A percentile compares a stretch with the other conserved stretches of the same genome.
These are phyloP conservation scores for Stenodera caucasica DNA, from an alignment of 2,888 invertebrate species.

Conservation along the genomic window DNA sequence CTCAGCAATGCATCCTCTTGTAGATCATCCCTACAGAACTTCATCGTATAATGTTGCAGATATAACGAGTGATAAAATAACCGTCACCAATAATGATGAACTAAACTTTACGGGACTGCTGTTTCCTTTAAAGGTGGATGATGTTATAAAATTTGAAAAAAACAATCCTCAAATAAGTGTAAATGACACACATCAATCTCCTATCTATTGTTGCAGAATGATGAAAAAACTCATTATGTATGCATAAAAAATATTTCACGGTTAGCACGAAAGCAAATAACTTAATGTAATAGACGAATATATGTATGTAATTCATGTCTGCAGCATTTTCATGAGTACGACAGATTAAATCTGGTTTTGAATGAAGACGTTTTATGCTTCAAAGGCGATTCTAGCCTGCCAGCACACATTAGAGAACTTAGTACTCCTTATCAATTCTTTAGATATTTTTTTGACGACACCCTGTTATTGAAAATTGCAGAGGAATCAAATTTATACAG, in stretches of 20 bases:
- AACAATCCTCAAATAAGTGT: not conserved
- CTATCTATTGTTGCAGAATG: not conserved
- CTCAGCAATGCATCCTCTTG: slow-evolving; percentile 31
- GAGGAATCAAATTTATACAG: too few species aligned
- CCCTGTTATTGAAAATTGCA: too few species aligned
- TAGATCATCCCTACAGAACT: slow-evolving; percentile 19
- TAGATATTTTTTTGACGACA: too few species aligned
- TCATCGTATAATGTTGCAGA: slow-evolving; percentile 21
- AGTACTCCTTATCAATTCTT: too few species aligned
- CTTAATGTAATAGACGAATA: not conserved
- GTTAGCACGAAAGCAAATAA: not conserved
- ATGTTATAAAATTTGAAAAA: not conserved
- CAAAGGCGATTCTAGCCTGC: too few species aligned
- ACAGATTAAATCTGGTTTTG: too few species aligned
- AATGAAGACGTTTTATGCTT: too few species aligned
- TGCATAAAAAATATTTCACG: not conserved
- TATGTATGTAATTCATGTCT: slow-evolving; percentile 19
- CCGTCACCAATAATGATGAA: too few species aligned
- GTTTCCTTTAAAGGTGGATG: not conserved
- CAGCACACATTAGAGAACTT: too few species aligned
- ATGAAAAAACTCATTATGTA: not conserved
- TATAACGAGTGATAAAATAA: not conserved
- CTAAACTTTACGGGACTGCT: not conserved
- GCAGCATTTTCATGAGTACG: slow-evolving; percentile 17
- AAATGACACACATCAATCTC: not conserved